Base-by-base conservation (phyloP, 2,888 invertebrate species). In the Xestia xanthographa region DNA sequence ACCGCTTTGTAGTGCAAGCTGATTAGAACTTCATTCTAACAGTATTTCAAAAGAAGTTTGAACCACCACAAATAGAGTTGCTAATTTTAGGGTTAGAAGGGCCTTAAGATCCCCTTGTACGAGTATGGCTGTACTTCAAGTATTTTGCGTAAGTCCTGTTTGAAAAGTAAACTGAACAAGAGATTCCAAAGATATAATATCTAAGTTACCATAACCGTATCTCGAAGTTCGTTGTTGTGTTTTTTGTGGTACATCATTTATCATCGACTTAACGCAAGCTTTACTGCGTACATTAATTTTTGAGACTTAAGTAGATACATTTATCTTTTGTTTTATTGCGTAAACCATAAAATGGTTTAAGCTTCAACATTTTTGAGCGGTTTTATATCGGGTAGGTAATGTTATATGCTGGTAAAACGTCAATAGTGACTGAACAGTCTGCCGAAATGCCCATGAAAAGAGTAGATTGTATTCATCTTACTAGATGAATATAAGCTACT, bases 291-390 rank as follows among this genome's bases (percentile, higher is more conserved):
- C 70, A 82, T 82, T 50, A 43, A 71, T 79, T 74, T 83, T 71
- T 53, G 65, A 38, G 71, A 26, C 75, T 83, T 79, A 83, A 79
- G 53, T 68, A 70, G 26, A 50, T n/a, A 72, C 50, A 63, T 76
- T 65, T 48, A 65, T 62, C 75, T 66, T 79, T 66, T 79, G 82
- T 82, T 83, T 83, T 79, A 83, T 79, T 75, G 45, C 53, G 38
- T 41, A 58, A 66, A 69, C 66, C 70, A 70, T 73, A 63, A 66
- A 70, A 79, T 63, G 62, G 45, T 53, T 17, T 6, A 17, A 69
- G 62, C 50, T 79, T 74, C 1, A 22, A 66, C 26, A 63, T 66
- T 26, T 3, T 53, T 66, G 29, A 71, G 45, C 1, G 26, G 34
- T 38, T 58, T 70, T 70, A 17, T 29, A 58, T 58, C 2, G 26